phyloP scores from a whole-genome alignment of 2,113 vertebrate species.

The Tautogolabrus adspersus region DNA sequence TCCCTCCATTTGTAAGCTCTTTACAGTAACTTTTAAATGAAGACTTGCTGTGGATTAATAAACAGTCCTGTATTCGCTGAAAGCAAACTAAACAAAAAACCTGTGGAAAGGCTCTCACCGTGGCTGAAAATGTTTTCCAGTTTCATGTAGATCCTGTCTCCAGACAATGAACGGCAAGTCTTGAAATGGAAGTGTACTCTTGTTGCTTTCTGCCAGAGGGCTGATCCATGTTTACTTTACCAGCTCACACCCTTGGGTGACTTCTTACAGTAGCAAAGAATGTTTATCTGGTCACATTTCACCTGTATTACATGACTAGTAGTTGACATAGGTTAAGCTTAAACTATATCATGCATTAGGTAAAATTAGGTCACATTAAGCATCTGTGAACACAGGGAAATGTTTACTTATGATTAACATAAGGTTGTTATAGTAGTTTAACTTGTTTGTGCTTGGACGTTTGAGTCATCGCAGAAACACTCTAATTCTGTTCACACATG shows the following conservation, averaged over 20 bases:
- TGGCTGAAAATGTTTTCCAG: neutral
- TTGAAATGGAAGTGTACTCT: constrained; percentile 14
- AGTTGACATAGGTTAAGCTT: constrained; percentile 2
- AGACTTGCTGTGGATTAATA: neutral
- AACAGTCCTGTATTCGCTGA: neutral
- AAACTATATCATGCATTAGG: neutral
- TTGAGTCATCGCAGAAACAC: neutral
- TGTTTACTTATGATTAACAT: constrained; percentile 19
- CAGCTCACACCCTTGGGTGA: constrained; percentile 71
- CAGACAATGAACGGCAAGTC: neutral
- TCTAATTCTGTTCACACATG: neutral
- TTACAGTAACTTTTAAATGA: neutral
- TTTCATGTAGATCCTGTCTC: neutral
- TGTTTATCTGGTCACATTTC: constrained; percentile 20
- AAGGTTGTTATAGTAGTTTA: constrained; percentile 1
- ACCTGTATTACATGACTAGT: neutral
- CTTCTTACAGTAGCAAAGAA: constrained; percentile 6
- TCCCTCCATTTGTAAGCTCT: constrained; percentile 69
- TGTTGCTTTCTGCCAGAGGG: constrained; percentile 33
- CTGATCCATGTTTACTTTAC: constrained; percentile 74
- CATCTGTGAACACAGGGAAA: neutral
- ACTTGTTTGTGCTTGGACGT: constrained; percentile 24
- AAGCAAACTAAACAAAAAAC: neutral
- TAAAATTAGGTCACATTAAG: neutral
- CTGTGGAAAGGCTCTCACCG: neutral